A percentile compares a stretch with the other conserved stretches of the same genome.
These are phyloP conservation scores for Akabosia matsudoensis DNA, from an alignment of 1,140 invertebrate genomes.

Conservation along the genomic window DNA sequence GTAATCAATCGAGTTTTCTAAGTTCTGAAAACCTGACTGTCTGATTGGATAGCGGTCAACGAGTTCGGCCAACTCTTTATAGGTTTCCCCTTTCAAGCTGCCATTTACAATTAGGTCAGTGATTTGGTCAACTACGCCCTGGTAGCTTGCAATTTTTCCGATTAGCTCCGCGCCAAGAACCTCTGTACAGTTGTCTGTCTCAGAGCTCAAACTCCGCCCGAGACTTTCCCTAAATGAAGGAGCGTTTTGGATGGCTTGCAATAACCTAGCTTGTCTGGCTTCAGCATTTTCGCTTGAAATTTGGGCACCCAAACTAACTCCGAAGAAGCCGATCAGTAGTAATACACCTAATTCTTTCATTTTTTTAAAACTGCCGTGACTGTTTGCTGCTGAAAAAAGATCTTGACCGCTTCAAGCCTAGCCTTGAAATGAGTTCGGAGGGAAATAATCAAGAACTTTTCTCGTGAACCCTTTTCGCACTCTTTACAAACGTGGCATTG, in stretches of 20 bases:
- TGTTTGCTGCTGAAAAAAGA: no score
- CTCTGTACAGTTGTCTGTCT: neutral
- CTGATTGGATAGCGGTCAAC: slow-evolving; percentile 70
- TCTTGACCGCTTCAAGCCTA: no score
- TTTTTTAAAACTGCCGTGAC: no score
- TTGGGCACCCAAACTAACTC: no score
- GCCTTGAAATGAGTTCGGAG: no score
- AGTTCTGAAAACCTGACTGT: slow-evolving; percentile 60
- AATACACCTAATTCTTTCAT: no score
- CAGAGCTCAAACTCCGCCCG: neutral
- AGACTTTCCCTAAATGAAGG: neutral
- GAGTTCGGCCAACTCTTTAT: slow-evolving; percentile 63
- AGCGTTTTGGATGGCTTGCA: neutral
- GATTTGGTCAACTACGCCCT: slow-evolving; percentile 58
- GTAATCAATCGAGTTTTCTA: slow-evolving; percentile 71
- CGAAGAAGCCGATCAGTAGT: no score
- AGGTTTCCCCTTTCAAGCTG: slow-evolving; percentile 58
- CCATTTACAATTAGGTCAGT: slow-evolving; percentile 60
- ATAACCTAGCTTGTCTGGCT: no score
- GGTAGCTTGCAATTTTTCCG: slow-evolving; percentile 60
- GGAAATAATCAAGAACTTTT: no score
- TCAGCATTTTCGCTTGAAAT: neutral
- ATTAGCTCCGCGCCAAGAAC: neutral
- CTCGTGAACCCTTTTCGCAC: no score
- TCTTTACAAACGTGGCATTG: no score